Percentiles rank a stretch among this genome's conserved stretches.
Conservation (phyloP, 2,888 invertebrate species). For the Pterostichus madidus region DNA sequence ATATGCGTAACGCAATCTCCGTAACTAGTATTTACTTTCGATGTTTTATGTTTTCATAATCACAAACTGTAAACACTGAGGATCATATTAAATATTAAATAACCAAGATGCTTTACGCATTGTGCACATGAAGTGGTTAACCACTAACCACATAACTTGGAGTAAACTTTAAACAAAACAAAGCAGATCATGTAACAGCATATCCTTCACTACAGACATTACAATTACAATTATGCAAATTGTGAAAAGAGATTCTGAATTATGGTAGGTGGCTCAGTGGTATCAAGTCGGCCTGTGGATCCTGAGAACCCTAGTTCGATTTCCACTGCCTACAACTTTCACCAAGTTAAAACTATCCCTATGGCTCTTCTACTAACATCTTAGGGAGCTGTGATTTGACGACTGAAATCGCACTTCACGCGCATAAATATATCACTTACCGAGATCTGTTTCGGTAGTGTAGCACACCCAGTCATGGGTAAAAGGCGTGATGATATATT, state of each 20-base stretch:
- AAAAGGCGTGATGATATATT: no score
- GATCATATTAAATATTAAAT: slow-evolving; percentile 41
- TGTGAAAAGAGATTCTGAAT: slow-evolving; percentile 1
- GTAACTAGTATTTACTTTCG: slow-evolving; percentile 8
- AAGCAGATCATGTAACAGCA: neutral
- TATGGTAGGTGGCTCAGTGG: no score
- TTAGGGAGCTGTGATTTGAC: no score
- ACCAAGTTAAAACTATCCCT: no score
- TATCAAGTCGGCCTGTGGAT: no score
- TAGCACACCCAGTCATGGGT: no score
- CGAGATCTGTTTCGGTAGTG: no score
- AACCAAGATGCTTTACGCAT: slow-evolving; percentile 17
- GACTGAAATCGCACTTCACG: no score
- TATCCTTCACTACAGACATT: neutral
- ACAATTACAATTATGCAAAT: neutral
- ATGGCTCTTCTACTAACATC: no score
- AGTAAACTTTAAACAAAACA: neutral
- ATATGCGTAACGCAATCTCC: slow-evolving; percentile 23
- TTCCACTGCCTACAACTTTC: no score
- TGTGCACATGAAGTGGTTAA: neutral
- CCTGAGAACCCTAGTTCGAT: no score
- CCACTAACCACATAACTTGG: neutral
- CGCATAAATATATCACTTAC: no score
- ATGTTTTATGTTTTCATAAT: neutral
- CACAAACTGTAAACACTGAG: slow-evolving; percentile 7